Evolutionary conservation across 2,888 invertebrate species (phyloP), one percentile per base, ranked within the genome.

Genomic region (Seira sanloemensis): DNA sequence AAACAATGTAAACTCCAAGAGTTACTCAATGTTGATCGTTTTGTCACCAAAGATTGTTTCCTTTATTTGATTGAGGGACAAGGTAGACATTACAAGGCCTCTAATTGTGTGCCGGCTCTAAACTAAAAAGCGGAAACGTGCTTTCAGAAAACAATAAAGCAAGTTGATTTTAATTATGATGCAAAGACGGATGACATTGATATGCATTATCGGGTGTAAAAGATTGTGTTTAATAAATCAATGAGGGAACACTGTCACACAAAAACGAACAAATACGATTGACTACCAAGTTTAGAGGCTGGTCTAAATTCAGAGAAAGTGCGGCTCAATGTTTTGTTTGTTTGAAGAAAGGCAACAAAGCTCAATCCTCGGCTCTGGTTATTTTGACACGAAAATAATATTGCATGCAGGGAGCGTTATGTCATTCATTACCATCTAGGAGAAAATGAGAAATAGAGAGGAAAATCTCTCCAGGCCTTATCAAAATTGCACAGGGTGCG

Each of bases 371-470:
- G 23, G 21, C 4, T 62, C 62, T 62, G 62, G 2, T 62, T 62
- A 62, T 62, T 71, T 78, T 72, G 78, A 71, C 71, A 78, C 72
- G 67, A 26, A 73, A 79, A 80, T 74, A 66, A 80, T 80, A n/a
- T 67, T 74, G 80, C 80, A 74, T 80, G 80, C 80, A 80, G 50
- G 24, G 74, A 58, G 58, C 37, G 74, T 62, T 69, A 58, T 69
- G 67, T 69, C 74, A 80, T 80, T 74, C 74, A 80, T 80, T 80
- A 80, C 69, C 21, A n/a, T 71, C 50, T 50, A 62, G 54, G 54
- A 77, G 77, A 69, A 74, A 80, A 74, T 80, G 80, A 80, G 74
- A 50, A 50, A 50, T 50, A 16, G 50, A 50, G 50, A 18, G 16
- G 16, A 12, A 62, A 62, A 62, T 58, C 9, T 62, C n/a, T 62